Evolutionary conservation across 2,888 invertebrate species (phyloP), one percentile per base, ranked within the genome.

Genomic region (Apotomis betuletana): DNA sequence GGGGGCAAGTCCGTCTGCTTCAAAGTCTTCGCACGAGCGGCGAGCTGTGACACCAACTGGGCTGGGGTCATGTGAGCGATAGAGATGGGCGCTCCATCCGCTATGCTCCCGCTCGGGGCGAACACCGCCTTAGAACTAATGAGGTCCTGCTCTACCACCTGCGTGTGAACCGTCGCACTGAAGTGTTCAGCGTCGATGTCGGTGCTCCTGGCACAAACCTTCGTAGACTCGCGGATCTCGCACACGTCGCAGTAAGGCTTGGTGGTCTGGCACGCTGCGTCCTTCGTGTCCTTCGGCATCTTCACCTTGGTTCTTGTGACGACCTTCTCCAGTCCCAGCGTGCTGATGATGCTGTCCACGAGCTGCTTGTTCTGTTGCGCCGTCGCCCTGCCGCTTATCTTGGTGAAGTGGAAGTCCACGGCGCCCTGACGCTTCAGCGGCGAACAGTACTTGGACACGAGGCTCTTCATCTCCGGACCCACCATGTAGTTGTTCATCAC

Each of bases 51-150:
- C 68, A 93, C 92, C 69, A 93, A 79, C 78, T 93, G 93, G 46
- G 93, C 93, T 3, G 93, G 92, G 12, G 93, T 93, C 77, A 93
- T 81, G 71, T 93, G 93, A 13, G 92, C 87, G 64, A 93, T 91
- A 5, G 93, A 93, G 72, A 93, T 88, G 1, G 90, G 83, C 41
- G 87, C 86, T 49, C 87, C 84, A 52, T 87, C 88, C 3, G 84
- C 78, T 15, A 84, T 77, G 76, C 89, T 87, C 2, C 92, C 92
- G 36, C 83, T 87, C 0, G 92, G 89, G 58, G 87, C 90, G 77
- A 92, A 93, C 67, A 91, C 80, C 8, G 90, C 79, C 78, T 89
- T 90, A 4, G 92, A 92, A 80, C 78, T 92, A 27, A 86, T 76
- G 64, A 93, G 80, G 78, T 92, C 92, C 60, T 91, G 87, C 69